These are phyloP conservation scores for Cetonia aurata DNA, from an alignment of 2,888 invertebrate genomes.

Conservation along the genomic window DNA sequence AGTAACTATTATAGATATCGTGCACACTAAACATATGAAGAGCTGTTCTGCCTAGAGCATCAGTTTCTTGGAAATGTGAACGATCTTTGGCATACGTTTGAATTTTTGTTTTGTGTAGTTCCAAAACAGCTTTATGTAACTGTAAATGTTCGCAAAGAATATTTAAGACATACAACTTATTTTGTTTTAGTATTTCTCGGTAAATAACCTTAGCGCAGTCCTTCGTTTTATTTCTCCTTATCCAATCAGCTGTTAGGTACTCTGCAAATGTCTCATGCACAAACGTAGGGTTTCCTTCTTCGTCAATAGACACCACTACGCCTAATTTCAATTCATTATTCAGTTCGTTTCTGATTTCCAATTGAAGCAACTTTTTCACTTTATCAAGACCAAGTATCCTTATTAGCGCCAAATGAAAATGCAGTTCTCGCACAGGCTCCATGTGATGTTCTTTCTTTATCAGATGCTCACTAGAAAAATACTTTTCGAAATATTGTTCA, in stretches of 20 bases:
- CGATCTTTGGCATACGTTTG: too few relatives aligned
- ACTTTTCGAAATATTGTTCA: background rate
- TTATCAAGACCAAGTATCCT: too few relatives aligned
- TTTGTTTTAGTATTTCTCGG: background rate
- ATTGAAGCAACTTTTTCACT: background rate
- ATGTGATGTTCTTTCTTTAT: too few relatives aligned
- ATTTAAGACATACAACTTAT: background rate
- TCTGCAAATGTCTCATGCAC: conserved; percentile 1
- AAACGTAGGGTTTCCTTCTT: background rate
- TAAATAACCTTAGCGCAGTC: background rate
- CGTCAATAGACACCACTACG: background rate
- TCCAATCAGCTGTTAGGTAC: background rate
- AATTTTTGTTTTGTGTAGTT: background rate
- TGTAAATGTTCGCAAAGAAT: background rate
- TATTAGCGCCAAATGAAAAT: too few relatives aligned
- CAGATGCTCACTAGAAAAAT: too few relatives aligned
- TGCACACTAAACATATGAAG: background rate
- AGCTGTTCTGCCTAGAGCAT: background rate
- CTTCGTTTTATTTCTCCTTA: background rate
- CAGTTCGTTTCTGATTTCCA: background rate
- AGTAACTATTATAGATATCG: too few relatives aligned
- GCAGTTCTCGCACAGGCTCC: too few relatives aligned
- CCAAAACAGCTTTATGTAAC: background rate
- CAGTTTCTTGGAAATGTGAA: background rate
- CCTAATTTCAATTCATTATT: background rate